phyloP scores from a whole-genome alignment of 2,797 vertebrate genomes.

The Prunella strophiata region DNA sequence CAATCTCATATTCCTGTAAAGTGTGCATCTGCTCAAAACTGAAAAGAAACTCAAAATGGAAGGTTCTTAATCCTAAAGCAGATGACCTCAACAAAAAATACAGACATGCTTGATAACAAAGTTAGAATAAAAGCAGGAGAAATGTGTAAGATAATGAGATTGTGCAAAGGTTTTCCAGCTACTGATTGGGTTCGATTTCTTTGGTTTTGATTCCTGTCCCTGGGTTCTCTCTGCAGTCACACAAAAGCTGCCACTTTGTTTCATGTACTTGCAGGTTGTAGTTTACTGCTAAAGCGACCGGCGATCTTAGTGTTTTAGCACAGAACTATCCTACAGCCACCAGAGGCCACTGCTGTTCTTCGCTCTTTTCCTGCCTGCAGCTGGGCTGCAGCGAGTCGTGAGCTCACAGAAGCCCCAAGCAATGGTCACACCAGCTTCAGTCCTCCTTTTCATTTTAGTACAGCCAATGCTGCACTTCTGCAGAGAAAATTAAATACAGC shows the following conservation, averaged over 20 bases:
- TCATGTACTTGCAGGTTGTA: background rate
- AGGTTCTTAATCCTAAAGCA: background rate
- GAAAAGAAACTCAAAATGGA: background rate
- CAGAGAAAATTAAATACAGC: background rate
- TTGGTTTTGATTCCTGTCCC: background rate
- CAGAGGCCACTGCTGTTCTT: slow-evolving; percentile 62
- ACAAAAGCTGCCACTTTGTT: background rate
- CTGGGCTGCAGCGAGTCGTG: background rate
- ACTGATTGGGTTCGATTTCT: background rate
- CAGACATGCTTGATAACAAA: background rate
- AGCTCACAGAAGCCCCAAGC: background rate
- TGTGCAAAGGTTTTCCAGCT: background rate
- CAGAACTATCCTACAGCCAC: background rate
- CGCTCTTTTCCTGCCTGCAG: background rate
- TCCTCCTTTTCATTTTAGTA: background rate
- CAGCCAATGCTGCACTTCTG: background rate
- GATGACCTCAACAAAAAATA: background rate
- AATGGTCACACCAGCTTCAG: background rate
- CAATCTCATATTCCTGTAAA: background rate
- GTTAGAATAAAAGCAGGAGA: background rate
- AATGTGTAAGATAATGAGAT: background rate
- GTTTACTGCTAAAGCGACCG: background rate
- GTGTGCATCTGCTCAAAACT: background rate
- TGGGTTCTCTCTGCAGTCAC: background rate
- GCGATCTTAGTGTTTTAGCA: background rate